Conservation (phyloP, 1,140 invertebrate genomes). For the Orchesella cincta region DNA sequence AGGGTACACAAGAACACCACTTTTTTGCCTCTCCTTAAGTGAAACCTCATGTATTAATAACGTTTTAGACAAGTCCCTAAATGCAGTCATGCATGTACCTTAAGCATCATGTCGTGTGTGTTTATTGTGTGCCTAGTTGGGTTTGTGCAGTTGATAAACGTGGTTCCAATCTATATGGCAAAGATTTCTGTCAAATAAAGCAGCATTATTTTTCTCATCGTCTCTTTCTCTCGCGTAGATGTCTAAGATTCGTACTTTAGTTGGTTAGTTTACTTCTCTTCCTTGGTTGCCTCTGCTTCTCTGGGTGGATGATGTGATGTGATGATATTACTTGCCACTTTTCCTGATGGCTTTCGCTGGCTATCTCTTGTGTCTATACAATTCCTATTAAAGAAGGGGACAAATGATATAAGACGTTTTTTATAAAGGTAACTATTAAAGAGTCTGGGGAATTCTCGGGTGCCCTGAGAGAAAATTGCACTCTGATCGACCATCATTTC, state of each 20-base stretch:
- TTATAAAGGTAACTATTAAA: neutral
- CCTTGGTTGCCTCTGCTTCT: neutral
- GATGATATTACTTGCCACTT: neutral
- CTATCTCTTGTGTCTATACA: neutral
- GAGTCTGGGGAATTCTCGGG: neutral
- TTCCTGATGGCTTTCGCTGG: neutral
- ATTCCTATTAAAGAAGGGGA: neutral
- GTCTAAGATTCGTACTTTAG: neutral
- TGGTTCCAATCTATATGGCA: too few species aligned
- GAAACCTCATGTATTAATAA: conserved; percentile 8
- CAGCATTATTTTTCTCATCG: neutral
- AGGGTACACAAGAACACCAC: neutral
- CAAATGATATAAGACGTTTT: neutral
- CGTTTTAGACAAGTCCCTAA: neutral
- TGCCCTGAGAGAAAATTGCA: conserved; percentile 16
- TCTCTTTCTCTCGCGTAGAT: neutral
- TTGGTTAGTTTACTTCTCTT: neutral
- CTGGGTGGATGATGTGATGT: neutral
- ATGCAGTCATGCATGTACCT: too few species aligned
- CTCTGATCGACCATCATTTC: conserved; percentile 14
- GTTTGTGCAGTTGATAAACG: too few species aligned
- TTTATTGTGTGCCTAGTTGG: too few species aligned
- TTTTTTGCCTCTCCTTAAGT: neutral
- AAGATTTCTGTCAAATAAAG: neutral
- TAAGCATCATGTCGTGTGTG: too few species aligned